Evolutionary conservation across 2,797 vertebrate species (phyloP), one percentile per base, ranked within the genome.

Genomic region (Hyperoplus immaculatus): DNA sequence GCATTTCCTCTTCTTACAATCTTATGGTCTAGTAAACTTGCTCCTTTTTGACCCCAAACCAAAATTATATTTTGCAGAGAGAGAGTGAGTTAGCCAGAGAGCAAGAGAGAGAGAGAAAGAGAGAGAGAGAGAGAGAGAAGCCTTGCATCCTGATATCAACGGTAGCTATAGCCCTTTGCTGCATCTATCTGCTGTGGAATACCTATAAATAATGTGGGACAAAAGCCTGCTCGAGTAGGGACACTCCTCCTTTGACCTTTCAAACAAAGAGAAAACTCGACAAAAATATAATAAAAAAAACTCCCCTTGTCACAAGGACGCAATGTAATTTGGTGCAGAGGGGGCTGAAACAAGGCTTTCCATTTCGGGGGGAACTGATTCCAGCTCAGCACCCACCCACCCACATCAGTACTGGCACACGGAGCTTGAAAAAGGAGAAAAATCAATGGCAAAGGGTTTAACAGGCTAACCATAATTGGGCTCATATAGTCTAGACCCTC

Each of bases 271-370:
- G 84, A 89, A 29, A 90, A 83, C 83, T 86, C 64, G 59, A 86
- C 87, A 70, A 84, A 93, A 92, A 90, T 85, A 29, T 3, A 29
- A 29, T 3, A 29, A 29, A 91, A 92, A 88, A 85, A 82, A 74
- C 85, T 89, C 85, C 81, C 89, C 90, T 93, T 93, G 91, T 90
- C 92, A 87, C 90, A 94, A 94, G 92, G 92, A 90, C 90, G n/a
- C 79, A 74, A 80, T 91, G 80, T 91, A 88, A 91, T 93, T 88
- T 88, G 82, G 87, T 85, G 86, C 88, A 72, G 82, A 66, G 82
- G 82, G 29, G 81, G 83, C 87, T 75, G 80, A 85, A 91, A 87
- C 84, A 49, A 82, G 75, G 84, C 84, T 89, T 93, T 90, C 83
- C 82, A 88, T 87, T 93, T 82, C 82, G 29, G 29, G 47, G 78